phyloP scores from a whole-genome alignment of 2,113 vertebrate genomes.

The Sprattus sprattus region DNA sequence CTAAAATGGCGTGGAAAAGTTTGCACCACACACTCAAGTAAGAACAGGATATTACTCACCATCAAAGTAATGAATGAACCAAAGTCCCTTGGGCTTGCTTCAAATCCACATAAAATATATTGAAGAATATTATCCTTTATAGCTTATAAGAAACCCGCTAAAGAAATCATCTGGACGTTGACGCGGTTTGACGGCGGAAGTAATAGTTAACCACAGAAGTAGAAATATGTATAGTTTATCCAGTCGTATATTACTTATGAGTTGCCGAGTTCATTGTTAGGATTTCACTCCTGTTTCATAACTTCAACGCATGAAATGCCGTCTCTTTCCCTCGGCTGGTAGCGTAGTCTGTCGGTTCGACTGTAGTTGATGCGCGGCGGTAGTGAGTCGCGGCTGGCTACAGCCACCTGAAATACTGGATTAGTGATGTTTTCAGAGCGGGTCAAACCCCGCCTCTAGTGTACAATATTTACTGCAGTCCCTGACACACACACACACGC shows the following conservation, averaged over 20 bases:
- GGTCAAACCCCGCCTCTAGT: conserved; percentile 71
- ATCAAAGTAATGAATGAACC: neutral
- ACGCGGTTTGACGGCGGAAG: conserved; percentile 32
- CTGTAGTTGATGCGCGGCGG: conserved; percentile 47
- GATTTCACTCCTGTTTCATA: conserved; percentile 41
- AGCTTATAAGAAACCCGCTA: neutral
- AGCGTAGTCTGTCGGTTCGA: neutral
- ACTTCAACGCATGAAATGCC: neutral
- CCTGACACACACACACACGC: conserved; percentile 28
- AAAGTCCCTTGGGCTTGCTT: neutral
- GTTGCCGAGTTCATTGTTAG: neutral
- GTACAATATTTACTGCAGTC: conserved; percentile 69
- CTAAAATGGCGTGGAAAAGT: conserved; percentile 49
- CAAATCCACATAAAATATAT: neutral
- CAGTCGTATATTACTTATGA: neutral
- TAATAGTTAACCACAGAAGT: neutral
- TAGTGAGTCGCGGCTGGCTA: conserved; percentile 58
- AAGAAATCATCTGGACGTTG: conserved; percentile 7
- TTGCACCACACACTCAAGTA: conserved; percentile 29
- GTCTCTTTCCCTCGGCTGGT: neutral
- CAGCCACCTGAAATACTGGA: conserved; percentile 76
- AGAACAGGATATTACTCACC: conserved; percentile 55
- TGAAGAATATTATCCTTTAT: neutral
- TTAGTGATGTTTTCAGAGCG: conserved; percentile 69
- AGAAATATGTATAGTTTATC: conserved; percentile 1